Base-by-base conservation (phyloP, 2,113 vertebrate genomes). In the Toxostoma redivivum region DNA sequence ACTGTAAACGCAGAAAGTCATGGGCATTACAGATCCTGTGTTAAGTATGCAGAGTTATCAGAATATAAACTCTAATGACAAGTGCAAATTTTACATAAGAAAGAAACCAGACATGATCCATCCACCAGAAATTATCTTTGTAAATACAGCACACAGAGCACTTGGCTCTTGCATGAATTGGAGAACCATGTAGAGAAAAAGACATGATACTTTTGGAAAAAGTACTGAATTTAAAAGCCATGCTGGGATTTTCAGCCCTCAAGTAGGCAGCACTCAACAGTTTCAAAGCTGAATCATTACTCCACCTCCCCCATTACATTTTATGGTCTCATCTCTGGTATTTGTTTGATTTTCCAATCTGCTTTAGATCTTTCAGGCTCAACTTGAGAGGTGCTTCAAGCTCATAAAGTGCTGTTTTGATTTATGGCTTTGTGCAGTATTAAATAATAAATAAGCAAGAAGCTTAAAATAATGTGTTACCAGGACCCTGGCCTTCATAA, bases 11-110 rank as follows among this genome's bases (percentile, higher is more conserved):
- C 60, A 94, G 67, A 60, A 61, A 44, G 53, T 53, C 57, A 74
- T 0, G 1, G 19, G 23, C 33, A 65, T 80, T 80, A 86, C 45
- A 93, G 57, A 81, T 79, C 35, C 54, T 44, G 30, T 67, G 42
- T 80, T 82, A 95, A 92, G 48, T 88, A 95, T 95, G 78, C 65
- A 93, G 35, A 73, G 50, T 86, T 95, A 97, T 95, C 95, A 86
- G 67, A 93, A 94, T 80, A 84, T 83, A 96, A 96, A 93, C 67
- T 65, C 67, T 88, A 91, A 83, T 64, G 78, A 92, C 65, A 88
- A 66, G 56, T 47, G 66, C 40, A 93, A 96, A 95, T 66, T 88
- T 88, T 94, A 79, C 28, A 45, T 47, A 92, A 64, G 54, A 92
- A 94, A 76, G 30, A 83, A 37, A 92, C 37, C 28, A 95, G 79